phyloP scores from a whole-genome alignment of 1,140 invertebrate genomes.

The Drosophila ficusphila region DNA sequence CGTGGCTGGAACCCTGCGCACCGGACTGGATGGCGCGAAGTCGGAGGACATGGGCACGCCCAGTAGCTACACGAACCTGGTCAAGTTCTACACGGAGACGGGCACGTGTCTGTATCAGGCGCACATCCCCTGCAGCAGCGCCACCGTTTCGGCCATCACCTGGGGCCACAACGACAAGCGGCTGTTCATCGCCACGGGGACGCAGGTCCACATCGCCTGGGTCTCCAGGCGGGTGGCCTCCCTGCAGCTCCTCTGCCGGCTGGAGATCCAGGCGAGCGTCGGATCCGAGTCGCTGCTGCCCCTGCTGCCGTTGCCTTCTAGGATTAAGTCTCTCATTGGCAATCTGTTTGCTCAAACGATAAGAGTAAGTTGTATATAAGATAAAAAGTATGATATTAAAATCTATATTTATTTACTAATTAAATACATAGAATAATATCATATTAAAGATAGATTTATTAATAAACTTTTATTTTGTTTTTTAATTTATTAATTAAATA shows the following conservation, averaged over 20 bases:
- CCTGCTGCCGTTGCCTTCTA: constrained; percentile 92
- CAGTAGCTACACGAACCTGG: constrained; percentile 72
- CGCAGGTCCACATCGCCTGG: constrained; percentile 95
- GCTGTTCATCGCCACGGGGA: constrained; percentile 96
- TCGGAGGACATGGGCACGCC: constrained; percentile 74
- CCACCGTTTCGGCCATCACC: constrained; percentile 95
- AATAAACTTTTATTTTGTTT: too few species aligned
- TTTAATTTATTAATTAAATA: too few species aligned
- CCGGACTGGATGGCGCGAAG: constrained; percentile 59
- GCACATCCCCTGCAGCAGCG: constrained; percentile 88
- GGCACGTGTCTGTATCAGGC: constrained; percentile 91
- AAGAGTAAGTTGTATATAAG: constrained; percentile 86
- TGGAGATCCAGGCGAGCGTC: constrained; percentile 88
- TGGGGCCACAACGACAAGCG: constrained; percentile 99
- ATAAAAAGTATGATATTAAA: too few species aligned
- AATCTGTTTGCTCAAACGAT: constrained; percentile 98
- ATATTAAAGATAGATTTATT: too few species aligned
- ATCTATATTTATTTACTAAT: too few species aligned
- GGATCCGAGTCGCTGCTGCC: constrained; percentile 87
- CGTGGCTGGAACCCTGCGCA: constrained; percentile 91
- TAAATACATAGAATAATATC: too few species aligned
- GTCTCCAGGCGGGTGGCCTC: constrained; percentile 95
- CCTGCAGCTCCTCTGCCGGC: constrained; percentile 93
- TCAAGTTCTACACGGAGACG: constrained; percentile 92
- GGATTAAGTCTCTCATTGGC: constrained; percentile 92